Evolutionary conservation across 2,888 invertebrate species (phyloP).

Genomic region (Acrocyrtus sp.): DNA sequence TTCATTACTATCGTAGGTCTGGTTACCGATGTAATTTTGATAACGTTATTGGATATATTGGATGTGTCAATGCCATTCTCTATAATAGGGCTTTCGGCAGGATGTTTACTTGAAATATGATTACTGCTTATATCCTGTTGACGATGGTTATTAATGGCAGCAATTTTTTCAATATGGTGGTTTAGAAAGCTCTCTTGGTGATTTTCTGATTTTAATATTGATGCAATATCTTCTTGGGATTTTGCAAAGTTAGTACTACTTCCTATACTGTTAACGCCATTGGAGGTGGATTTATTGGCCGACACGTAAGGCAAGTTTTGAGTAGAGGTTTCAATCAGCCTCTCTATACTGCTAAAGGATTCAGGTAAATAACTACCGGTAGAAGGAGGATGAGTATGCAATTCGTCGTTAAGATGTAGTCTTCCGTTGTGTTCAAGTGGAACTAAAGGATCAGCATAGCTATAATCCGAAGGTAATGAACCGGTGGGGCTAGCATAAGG

Average conservation of each 20-base stretch:
- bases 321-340: slow-evolving; percentile 41
- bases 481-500: slow-evolving; percentile 36
- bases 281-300: slow-evolving; percentile 27
- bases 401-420: slow-evolving; percentile 7
- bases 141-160: neutral
- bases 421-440: slow-evolving; percentile 31
- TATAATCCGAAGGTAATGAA: slow-evolving; percentile 30
- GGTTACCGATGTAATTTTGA: no score
- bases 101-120: neutral
- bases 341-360: slow-evolving; percentile 49
- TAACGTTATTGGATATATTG: neutral
- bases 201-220: neutral
- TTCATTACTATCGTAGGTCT: slow-evolving; percentile 11
- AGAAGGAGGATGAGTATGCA: neutral
- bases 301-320: slow-evolving; percentile 15
- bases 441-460: slow-evolving; percentile 38
- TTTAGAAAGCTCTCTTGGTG: neutral
- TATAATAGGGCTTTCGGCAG: slow-evolving; percentile 1
- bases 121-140: neutral
- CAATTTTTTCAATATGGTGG: slow-evolving; percentile 6
- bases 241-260: slow-evolving; percentile 7
- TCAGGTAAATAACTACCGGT: slow-evolving; percentile 24
- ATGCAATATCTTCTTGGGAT: slow-evolving; percentile 11
- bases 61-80: slow-evolving; percentile 35
- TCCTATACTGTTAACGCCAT: slow-evolving; percentile 15